These are phyloP conservation scores for Amazona vittata DNA, from an alignment of 2,113 vertebrate genomes.

Conservation along the genomic window DNA sequence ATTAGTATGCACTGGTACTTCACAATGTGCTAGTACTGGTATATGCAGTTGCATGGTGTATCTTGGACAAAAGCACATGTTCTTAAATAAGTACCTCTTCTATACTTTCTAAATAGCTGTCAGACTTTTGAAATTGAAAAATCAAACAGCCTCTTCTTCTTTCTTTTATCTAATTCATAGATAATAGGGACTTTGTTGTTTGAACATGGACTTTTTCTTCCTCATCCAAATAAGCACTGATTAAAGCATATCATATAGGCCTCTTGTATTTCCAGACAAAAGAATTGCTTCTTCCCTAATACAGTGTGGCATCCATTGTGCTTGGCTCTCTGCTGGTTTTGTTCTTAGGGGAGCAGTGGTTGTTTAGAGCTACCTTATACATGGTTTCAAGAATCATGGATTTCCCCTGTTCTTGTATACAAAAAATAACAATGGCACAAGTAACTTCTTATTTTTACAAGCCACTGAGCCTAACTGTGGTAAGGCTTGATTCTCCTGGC, in stretches of 20 bases:
- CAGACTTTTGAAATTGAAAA: conserved; percentile 1
- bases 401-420: not conserved
- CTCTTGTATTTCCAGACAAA: not conserved
- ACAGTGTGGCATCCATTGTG: fast-evolving
- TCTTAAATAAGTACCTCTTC: not conserved
- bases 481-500: not conserved
- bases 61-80: not conserved
- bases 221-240: not conserved
- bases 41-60: not conserved
- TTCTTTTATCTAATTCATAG: not conserved
- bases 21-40: not conserved
- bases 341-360: not conserved
- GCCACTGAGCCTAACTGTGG: not conserved
- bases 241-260: not conserved
- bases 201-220: not conserved
- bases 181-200: not conserved
- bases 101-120: not conserved
- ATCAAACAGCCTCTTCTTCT: not conserved
- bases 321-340: not conserved
- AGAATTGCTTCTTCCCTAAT: not conserved
- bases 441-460: not conserved
- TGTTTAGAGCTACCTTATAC: not conserved
- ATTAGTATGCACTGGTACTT: not conserved
- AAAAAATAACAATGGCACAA: not conserved
- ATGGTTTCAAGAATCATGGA: not conserved